phyloP scores from a whole-genome alignment of 1,140 invertebrate genomes.

The Radopholus similis region DNA sequence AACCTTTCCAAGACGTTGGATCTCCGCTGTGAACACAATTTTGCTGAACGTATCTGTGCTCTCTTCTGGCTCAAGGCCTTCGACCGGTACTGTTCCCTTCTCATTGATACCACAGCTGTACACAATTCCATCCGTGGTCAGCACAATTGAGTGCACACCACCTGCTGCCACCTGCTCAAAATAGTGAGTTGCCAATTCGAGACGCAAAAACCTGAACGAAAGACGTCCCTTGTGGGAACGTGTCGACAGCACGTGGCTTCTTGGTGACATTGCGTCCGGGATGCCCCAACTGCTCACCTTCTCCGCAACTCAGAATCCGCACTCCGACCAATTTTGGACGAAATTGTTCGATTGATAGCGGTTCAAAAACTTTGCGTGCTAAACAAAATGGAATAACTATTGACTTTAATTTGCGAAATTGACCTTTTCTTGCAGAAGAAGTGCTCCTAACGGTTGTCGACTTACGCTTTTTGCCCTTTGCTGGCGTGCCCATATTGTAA shows the following conservation, averaged over 20 bases:
- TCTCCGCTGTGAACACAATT: conserved; percentile 39
- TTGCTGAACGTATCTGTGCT: conserved; percentile 49
- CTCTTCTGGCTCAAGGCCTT: conserved; percentile 51
- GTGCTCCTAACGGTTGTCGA: neutral
- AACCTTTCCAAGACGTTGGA: conserved; percentile 48
- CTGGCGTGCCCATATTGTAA: neutral
- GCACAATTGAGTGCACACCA: conserved; percentile 52
- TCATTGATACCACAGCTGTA: conserved; percentile 56
- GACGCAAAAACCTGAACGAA: conserved; percentile 41
- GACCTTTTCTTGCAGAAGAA: conserved; percentile 5
- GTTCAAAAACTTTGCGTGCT: conserved; percentile 12
- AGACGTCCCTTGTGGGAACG: conserved; percentile 40
- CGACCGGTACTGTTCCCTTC: conserved; percentile 57
- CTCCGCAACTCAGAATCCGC: conserved; percentile 47
- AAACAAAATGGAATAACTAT: neutral
- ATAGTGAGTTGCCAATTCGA: neutral
- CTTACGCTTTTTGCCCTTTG: neutral
- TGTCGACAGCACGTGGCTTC: conserved; percentile 54
- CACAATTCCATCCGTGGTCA: conserved; percentile 46
- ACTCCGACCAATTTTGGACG: conserved; percentile 12
- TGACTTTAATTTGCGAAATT: neutral
- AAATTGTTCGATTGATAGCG: conserved; percentile 16
- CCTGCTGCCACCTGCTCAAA: conserved; percentile 48
- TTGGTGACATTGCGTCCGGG: conserved; percentile 50
- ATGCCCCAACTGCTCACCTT: conserved; percentile 53